Base-by-base conservation (phyloP, 2,888 invertebrate genomes). In the Amblyjoppa proteus region DNA sequence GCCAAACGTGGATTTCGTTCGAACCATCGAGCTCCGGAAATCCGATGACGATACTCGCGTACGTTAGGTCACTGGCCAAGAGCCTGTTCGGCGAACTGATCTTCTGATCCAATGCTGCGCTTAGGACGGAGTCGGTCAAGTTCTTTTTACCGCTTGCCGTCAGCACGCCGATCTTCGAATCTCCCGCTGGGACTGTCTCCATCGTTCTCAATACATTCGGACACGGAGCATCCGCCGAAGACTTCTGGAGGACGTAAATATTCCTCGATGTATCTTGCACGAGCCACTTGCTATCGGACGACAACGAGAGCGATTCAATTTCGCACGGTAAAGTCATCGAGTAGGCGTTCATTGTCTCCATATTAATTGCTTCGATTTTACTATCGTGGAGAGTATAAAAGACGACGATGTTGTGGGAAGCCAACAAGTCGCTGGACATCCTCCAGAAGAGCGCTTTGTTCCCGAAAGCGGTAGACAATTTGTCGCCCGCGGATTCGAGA, bases 31-130 rank as follows among this genome's bases (percentile, higher is more conserved):
- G 88, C 64, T 95, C 95, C 9, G 95, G 95, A 87, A 95, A 95
- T 25, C 95, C 95, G 5, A 95, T 91, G 38, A 94, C 91, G 13
- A 95, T 86, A 20, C 92, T 93, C 16, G 94, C 95, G 86, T 94
- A 95, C 1, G 93, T 91, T 51, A 92, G 90, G 20, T 93, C 92
- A 11, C 94, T 93, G 2, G 93, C 91, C 1, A 95, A 69, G 4
- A 95, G 85, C 87, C 95, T 92, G 86, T 95, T 95, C 0, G 95
- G 95, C 34, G 94, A 92, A 66, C 93, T 91, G 11, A 95, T 94
- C 81, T 94, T 93, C 87, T 95, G 92, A 1, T 91, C 88, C 9
- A 95, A 86, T 4, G 93, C 93, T 66, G 92, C 90, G 78, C 94
- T 94, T 45, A 95, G 89, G 2, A 91, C 84, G 11, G 83, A 56